A percentile compares a stretch with the other conserved stretches of the same genome.
These are phyloP conservation scores for Archaeoteleia sp. DNA, from an alignment of 2,888 invertebrate species.

Conservation along the genomic window DNA sequence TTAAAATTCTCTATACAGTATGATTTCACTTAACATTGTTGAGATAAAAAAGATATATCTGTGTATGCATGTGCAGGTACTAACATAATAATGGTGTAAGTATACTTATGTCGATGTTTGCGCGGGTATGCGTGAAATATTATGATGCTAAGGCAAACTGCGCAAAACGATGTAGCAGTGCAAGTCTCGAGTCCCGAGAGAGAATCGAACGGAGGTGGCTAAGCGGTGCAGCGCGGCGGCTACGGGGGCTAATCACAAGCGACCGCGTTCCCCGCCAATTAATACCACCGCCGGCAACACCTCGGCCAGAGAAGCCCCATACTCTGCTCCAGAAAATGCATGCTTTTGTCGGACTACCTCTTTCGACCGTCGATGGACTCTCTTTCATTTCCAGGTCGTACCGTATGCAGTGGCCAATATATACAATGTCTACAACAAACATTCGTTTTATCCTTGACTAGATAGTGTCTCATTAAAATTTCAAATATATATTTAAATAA, in stretches of 20 bases:
- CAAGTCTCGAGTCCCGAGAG: conserved; percentile 36
- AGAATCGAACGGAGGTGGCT: conserved; percentile 54
- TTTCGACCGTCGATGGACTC: neutral
- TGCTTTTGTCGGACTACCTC: conserved; percentile 5
- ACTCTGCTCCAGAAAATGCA: conserved; percentile 1
- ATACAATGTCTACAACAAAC: no score
- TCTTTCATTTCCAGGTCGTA: neutral
- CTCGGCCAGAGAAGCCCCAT: neutral
- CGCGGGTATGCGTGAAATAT: neutral
- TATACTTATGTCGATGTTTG: neutral
- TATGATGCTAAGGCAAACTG: neutral
- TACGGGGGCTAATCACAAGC: conserved; percentile 65
- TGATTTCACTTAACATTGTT: neutral
- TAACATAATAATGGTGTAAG: conserved; percentile 2
- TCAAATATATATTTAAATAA: no score
- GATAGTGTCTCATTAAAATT: no score
- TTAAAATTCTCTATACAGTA: no score
- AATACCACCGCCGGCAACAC: conserved; percentile 62
- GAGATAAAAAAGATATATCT: neutral
- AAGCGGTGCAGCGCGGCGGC: conserved; percentile 52
- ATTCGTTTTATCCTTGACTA: no score
- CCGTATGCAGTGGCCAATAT: neutral
- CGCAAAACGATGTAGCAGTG: neutral
- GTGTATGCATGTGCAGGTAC: neutral
- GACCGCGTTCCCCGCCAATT: conserved; percentile 69